These are phyloP conservation scores for Stegophylla sp. DNA, from an alignment of 2,888 invertebrate genomes.

Conservation along the genomic window DNA sequence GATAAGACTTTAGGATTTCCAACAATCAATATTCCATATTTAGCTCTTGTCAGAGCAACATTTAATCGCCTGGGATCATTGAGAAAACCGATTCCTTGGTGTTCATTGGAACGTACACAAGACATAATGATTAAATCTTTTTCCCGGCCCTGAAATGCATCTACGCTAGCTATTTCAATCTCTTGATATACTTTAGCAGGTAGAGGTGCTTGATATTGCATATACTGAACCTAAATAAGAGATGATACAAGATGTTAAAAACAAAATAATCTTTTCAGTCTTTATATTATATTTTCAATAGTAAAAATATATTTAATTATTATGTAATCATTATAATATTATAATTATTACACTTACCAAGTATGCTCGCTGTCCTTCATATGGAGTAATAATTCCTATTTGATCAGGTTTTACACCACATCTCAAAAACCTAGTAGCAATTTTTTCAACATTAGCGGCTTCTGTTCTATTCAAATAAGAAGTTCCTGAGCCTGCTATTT, in stretches of 20 bases:
- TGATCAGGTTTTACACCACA: slow-evolving; percentile 96
- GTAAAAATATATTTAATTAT: no score
- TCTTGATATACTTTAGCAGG: slow-evolving; percentile 97
- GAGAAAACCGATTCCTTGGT: slow-evolving; percentile 97
- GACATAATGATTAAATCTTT: slow-evolving; percentile 99
- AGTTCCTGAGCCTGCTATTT: slow-evolving; percentile 97
- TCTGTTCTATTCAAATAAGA: slow-evolving; percentile 98
- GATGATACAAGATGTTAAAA: neutral
- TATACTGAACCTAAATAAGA: slow-evolving; percentile 76
- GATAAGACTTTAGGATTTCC: slow-evolving; percentile 99
- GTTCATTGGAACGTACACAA: slow-evolving; percentile 97
- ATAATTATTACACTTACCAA: slow-evolving; percentile 68
- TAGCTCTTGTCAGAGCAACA: slow-evolving; percentile 96
- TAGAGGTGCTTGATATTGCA: slow-evolving; percentile 97
- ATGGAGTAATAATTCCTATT: slow-evolving; percentile 98
- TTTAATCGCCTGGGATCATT: slow-evolving; percentile 97
- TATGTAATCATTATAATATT: no score
- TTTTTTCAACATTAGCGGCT: slow-evolving; percentile 97
- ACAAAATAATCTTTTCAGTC: neutral
- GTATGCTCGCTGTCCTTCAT: slow-evolving; percentile 97
- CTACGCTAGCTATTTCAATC: slow-evolving; percentile 98
- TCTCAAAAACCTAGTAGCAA: slow-evolving; percentile 92
- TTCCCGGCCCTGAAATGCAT: slow-evolving; percentile 98
- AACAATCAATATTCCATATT: slow-evolving; percentile 96
- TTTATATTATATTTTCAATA: no score